These are phyloP conservation scores for Platycercus adscitus DNA, from an alignment of 2,113 vertebrate species.

Conservation along the genomic window DNA sequence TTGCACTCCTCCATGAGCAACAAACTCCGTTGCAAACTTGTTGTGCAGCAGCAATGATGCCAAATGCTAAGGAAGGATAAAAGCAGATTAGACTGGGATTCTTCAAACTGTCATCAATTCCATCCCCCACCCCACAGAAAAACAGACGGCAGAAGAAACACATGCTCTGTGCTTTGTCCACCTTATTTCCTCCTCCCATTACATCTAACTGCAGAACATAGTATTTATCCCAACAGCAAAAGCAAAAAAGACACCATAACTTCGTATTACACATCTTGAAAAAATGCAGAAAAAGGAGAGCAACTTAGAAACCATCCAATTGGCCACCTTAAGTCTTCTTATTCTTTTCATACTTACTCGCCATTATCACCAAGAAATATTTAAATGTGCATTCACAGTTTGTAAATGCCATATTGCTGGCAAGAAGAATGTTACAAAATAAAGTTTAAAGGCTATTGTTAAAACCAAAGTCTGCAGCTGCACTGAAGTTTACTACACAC, in stretches of 20 bases:
- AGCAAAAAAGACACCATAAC: background rate
- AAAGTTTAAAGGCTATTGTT: background rate
- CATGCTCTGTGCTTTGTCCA: rapidly evolving
- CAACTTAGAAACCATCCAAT: background rate
- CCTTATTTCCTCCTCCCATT: background rate
- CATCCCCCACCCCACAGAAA: background rate
- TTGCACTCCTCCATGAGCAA: constrained; percentile 96
- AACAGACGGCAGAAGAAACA: background rate
- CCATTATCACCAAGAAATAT: background rate
- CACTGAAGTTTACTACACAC: background rate
- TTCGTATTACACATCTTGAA: background rate
- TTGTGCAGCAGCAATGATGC: constrained; percentile 98
- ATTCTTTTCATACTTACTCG: background rate
- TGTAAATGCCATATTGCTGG: background rate
- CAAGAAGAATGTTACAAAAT: background rate
- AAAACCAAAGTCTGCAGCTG: background rate
- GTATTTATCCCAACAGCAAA: background rate
- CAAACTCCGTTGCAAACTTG: constrained; percentile 99
- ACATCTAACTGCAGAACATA: background rate
- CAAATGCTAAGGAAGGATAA: constrained; percentile 82
- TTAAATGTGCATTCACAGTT: background rate
- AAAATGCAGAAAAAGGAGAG: background rate
- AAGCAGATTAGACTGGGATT: constrained; percentile 23
- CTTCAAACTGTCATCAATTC: background rate
- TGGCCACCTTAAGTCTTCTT: background rate